Evolutionary conservation across 2,888 invertebrate genomes (phyloP).

Genomic region (Blastobasis adustella): DNA sequence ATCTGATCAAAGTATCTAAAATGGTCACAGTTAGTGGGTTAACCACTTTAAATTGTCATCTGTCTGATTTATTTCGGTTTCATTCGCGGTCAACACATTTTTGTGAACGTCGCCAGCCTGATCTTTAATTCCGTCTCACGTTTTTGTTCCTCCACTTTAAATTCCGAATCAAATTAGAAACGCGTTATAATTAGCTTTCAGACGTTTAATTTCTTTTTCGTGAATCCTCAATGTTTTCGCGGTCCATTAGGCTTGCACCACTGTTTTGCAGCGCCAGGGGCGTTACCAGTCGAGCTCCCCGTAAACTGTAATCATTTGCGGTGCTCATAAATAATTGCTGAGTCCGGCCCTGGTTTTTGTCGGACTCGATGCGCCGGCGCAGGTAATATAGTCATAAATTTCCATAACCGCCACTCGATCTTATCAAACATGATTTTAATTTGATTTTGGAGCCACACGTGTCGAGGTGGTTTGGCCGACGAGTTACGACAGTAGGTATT

Average conservation of each 20-base stretch:
- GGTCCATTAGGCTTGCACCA: slow-evolving; percentile 30
- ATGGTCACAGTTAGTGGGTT: slow-evolving; percentile 76
- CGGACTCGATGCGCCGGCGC: slow-evolving; percentile 63
- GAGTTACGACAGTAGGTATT: slow-evolving; percentile 63
- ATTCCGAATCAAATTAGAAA: slow-evolving; percentile 1
- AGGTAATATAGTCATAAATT: slow-evolving; percentile 76
- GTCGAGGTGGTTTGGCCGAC: slow-evolving; percentile 55
- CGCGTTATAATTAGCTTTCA: not conserved
- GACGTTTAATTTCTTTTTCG: not conserved
- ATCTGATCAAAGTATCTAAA: slow-evolving; percentile 75
- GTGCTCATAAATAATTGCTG: slow-evolving; percentile 70
- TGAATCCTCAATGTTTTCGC: slow-evolving; percentile 25
- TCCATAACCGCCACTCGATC: slow-evolving; percentile 75
- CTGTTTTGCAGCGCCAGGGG: slow-evolving; percentile 39
- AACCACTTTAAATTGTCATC: slow-evolving; percentile 77
- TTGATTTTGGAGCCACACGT: slow-evolving; percentile 73
- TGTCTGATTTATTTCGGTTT: slow-evolving; percentile 74
- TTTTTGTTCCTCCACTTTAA: slow-evolving; percentile 1
- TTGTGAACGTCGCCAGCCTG: slow-evolving; percentile 44
- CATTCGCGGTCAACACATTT: slow-evolving; percentile 69
- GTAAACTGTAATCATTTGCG: slow-evolving; percentile 71
- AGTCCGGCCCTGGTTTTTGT: slow-evolving; percentile 64
- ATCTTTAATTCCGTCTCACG: slow-evolving; percentile 25
- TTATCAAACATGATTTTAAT: slow-evolving; percentile 75
- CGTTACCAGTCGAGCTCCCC: slow-evolving; percentile 56